Percentiles rank a stretch among this genome's conserved stretches.
These are phyloP conservation scores for Drosophila barbarae DNA, from an alignment of 2,888 invertebrate species.

Conservation along the genomic window DNA sequence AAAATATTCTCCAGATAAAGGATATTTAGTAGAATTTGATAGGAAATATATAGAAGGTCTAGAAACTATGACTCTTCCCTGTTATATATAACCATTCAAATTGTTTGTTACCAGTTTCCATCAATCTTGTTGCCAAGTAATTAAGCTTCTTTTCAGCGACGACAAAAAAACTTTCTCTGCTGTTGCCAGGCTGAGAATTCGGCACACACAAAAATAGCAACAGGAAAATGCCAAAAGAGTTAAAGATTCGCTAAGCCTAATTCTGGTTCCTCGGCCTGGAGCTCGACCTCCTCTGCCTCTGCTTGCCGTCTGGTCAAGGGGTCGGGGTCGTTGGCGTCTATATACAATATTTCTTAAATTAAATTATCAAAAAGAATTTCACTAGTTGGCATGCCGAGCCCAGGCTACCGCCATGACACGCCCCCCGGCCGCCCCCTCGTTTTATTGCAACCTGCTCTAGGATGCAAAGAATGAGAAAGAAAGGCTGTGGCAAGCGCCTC, in stretches of 20 bases:
- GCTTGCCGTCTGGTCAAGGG: constrained; percentile 57
- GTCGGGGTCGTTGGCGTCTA: constrained; percentile 53
- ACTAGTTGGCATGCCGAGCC: constrained; percentile 70
- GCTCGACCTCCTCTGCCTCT: neutral
- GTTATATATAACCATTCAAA: constrained; percentile 5
- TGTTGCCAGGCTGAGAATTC: constrained; percentile 49
- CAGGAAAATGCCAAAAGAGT: constrained; percentile 18
- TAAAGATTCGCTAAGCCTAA: constrained; percentile 43
- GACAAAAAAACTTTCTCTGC: constrained; percentile 54
- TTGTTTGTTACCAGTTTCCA: constrained; percentile 8
- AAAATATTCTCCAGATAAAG: neutral
- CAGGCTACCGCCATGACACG: constrained; percentile 45
- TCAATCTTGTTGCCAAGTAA: constrained; percentile 34
- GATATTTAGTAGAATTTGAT: neutral
- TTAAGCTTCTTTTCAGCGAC: constrained; percentile 34
- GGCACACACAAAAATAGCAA: constrained; percentile 47
- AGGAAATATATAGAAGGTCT: no score
- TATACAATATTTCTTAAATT: constrained; percentile 72
- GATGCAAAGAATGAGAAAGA: constrained; percentile 1
- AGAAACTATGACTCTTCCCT: neutral
- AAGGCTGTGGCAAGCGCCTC: no score
- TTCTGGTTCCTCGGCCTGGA: constrained; percentile 33
- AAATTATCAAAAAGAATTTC: constrained; percentile 75
- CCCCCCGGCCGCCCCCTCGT: constrained; percentile 33
- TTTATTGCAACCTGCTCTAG: constrained; percentile 47